Base-by-base conservation (phyloP, 1,140 invertebrate species). In the Drosophila willistoni region DNA sequence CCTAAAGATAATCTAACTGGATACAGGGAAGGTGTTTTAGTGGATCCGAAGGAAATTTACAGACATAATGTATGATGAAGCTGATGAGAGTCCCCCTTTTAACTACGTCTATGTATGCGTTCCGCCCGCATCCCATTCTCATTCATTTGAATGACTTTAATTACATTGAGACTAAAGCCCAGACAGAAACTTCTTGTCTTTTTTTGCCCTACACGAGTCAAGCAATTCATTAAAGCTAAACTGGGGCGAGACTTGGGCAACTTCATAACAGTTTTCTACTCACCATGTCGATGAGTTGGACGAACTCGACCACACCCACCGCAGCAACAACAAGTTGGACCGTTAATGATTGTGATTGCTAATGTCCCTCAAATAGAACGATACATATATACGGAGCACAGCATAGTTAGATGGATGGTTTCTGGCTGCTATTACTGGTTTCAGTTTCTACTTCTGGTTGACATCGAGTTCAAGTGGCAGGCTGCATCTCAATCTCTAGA, bases 321-420 rank as follows among this genome's bases (percentile, higher is more conserved):
- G 3, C 34, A 36, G 34, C 36, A 39, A 13, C 72, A 22, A 36
- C 47, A 29, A 17, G 56, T 19, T 61, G 65, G 77, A 59, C 61
- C 81, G 84, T 89, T 89, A 89, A 89, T 89, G 84, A 89, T 89
- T 84, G 80, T 56, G 77, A 77, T 83, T 76, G 72, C 71, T 77
- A 68, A 81, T 81, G 79, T 81, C 70, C 42, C 77, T 60, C 62
- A 59, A 77, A 70, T 73, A 68, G 64, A 39, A 41, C 41, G 65
- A 64, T 42, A 60, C 55, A 64, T 54, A 59, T 14, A 42, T 7
- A 19, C 17, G n/a, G 36, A 34, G 14, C 5, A 7, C 29, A 44
- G 51, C 33, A 66, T 51, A 70, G 66, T 36, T 70, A 64, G 62
- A 63, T 78, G 56, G 68, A 17, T 64, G 68, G 65, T 77, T 81